Evolutionary conservation across 2,888 invertebrate species (phyloP).

Genomic region (Neocrepidodera transversa): DNA sequence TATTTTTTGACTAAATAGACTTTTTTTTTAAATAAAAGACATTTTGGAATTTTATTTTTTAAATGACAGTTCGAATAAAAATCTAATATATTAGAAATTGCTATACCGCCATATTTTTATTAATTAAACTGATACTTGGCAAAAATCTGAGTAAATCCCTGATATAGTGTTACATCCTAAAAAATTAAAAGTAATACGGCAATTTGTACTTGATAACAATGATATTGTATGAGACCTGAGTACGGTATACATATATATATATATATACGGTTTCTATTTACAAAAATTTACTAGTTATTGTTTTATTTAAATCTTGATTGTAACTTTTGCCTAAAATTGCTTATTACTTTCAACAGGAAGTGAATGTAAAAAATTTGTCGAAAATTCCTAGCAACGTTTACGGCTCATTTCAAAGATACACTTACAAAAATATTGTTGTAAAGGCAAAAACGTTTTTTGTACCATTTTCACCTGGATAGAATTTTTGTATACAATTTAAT

Average conservation of each 20-base stretch:
- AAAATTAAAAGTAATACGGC: slow-evolving; percentile 44
- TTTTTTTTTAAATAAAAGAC: no score
- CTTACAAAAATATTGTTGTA: slow-evolving; percentile 60
- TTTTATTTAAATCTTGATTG: slow-evolving; percentile 22
- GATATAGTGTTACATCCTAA: slow-evolving; percentile 35
- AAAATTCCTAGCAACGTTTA: slow-evolving; percentile 44
- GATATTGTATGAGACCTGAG: slow-evolving; percentile 49
- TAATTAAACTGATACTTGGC: slow-evolving; percentile 41
- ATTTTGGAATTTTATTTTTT: no score
- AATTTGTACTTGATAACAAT: slow-evolving; percentile 52
- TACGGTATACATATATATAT: slow-evolving; percentile 37
- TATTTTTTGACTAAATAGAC: no score
- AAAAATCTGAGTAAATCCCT: slow-evolving; percentile 44
- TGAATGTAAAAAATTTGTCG: slow-evolving; percentile 49
- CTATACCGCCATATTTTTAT: slow-evolving; percentile 31
- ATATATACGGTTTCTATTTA: slow-evolving; percentile 26
- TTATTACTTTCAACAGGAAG: slow-evolving; percentile 49
- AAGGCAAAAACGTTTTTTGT: slow-evolving; percentile 60
- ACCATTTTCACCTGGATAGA: slow-evolving; percentile 58
- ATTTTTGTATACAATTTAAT: slow-evolving; percentile 49
- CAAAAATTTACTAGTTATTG: slow-evolving; percentile 37
- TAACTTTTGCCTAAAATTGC: slow-evolving; percentile 32
- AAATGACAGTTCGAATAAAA: no score
- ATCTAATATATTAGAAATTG: no score
- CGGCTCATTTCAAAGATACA: slow-evolving; percentile 52